These are phyloP conservation scores for Diaphora mendica DNA, from an alignment of 2,888 invertebrate genomes.

Conservation along the genomic window DNA sequence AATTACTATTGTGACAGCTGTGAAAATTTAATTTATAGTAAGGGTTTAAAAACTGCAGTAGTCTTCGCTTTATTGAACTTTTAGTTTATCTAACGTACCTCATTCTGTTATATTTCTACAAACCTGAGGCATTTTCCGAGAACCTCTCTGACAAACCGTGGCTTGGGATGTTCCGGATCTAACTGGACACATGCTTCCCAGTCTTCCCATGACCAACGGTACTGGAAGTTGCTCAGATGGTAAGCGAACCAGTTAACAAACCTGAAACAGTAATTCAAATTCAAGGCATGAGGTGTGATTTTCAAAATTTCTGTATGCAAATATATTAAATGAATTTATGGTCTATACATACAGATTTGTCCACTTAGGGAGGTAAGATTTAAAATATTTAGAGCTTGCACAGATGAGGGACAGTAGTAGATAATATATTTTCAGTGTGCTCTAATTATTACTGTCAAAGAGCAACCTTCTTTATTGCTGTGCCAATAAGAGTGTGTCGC, in stretches of 20 bases:
- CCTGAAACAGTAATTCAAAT: conserved; percentile 79
- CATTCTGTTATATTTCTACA: conserved; percentile 17
- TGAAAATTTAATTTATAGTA: background rate
- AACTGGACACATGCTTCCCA: conserved; percentile 95
- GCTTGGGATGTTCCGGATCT: conserved; percentile 95
- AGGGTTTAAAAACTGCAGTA: background rate
- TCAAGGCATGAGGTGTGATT: background rate
- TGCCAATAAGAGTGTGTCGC: too few relatives aligned
- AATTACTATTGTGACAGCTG: background rate
- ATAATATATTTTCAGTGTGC: too few relatives aligned
- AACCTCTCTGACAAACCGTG: conserved; percentile 97
- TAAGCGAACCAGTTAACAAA: conserved; percentile 99
- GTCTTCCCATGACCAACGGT: conserved; percentile 99
- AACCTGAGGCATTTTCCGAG: conserved; percentile 96
- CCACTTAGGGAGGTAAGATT: too few relatives aligned
- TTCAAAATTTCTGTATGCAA: background rate
- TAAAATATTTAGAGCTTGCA: too few relatives aligned
- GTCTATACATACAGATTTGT: too few relatives aligned
- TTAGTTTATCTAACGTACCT: background rate
- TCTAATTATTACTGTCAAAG: too few relatives aligned
- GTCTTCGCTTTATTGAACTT: background rate
- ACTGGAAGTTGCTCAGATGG: conserved; percentile 99
- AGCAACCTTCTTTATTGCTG: too few relatives aligned
- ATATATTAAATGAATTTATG: too few relatives aligned
- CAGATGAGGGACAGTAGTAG: too few relatives aligned